Conservation (phyloP, 1,140 invertebrate species). For the Achatina immaculata region DNA sequence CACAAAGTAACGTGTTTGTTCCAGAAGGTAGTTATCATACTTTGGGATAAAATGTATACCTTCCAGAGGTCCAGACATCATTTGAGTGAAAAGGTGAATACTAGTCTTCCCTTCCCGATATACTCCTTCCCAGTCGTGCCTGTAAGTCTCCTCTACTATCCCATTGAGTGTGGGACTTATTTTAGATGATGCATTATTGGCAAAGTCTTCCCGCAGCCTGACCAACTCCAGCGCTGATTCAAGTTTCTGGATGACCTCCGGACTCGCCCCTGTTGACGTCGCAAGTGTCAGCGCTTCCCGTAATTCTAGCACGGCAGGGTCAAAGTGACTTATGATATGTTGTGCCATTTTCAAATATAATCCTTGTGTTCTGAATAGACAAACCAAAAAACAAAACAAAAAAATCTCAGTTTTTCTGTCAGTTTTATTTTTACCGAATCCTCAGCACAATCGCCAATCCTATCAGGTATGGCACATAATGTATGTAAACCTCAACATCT, state of each 20-base stretch:
- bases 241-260: background rate
- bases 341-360: too few relatives aligned
- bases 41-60: too few relatives aligned
- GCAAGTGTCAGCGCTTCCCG: background rate
- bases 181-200: background rate
- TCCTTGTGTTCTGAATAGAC: too few relatives aligned
- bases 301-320: background rate
- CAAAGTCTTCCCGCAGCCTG: background rate
- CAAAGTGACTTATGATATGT: too few relatives aligned
- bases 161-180: background rate
- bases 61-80: background rate
- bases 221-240: background rate
- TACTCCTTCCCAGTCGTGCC: background rate
- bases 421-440: too few relatives aligned
- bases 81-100: background rate
- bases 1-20: too few relatives aligned
- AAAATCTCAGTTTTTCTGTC: too few relatives aligned
- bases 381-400: too few relatives aligned
- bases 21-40: too few relatives aligned
- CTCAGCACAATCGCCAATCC: too few relatives aligned
- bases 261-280: background rate
- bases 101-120: background rate
- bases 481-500: too few relatives aligned
- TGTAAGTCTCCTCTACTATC: background rate
- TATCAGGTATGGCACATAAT: too few relatives aligned